Percentiles rank a stretch among this genome's conserved stretches.
phyloP scores from a whole-genome alignment of 2,797 vertebrate genomes.

The Scolopax bukidnonensis region DNA sequence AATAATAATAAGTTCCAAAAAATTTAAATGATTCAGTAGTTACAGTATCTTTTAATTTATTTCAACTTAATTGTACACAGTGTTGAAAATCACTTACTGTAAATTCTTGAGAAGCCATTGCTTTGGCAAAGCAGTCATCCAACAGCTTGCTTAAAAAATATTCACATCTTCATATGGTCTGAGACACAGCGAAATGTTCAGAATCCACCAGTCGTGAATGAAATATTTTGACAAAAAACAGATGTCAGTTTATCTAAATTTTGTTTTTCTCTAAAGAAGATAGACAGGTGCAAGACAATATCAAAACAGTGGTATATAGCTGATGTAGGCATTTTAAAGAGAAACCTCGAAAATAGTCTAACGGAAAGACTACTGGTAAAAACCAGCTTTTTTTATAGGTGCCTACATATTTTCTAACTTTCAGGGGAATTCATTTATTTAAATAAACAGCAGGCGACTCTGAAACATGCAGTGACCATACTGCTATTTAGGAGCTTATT shows the following conservation, averaged over 20 bases:
- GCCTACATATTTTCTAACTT: neutral
- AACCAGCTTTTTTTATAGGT: neutral
- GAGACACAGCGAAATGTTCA: neutral
- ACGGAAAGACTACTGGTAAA: neutral
- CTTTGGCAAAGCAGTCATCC: neutral
- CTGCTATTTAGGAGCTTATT: neutral
- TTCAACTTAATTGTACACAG: neutral
- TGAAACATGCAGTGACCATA: neutral
- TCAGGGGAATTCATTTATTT: rapidly evolving
- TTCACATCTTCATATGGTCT: neutral
- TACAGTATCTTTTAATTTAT: neutral
- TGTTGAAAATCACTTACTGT: constrained; percentile 68
- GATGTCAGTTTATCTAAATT: neutral
- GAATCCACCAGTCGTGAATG: neutral
- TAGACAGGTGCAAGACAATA: neutral
- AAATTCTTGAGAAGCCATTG: constrained; percentile 77
- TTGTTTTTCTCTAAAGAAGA: neutral
- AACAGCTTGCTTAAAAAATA: neutral
- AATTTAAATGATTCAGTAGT: neutral
- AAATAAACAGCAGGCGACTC: neutral
- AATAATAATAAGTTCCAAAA: neutral
- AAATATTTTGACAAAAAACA: rapidly evolving
- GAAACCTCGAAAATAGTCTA: neutral
- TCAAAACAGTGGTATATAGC: neutral
- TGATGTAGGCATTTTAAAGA: neutral